phyloP scores from a whole-genome alignment of 1,140 invertebrate species.

The Bombus ignitus region DNA sequence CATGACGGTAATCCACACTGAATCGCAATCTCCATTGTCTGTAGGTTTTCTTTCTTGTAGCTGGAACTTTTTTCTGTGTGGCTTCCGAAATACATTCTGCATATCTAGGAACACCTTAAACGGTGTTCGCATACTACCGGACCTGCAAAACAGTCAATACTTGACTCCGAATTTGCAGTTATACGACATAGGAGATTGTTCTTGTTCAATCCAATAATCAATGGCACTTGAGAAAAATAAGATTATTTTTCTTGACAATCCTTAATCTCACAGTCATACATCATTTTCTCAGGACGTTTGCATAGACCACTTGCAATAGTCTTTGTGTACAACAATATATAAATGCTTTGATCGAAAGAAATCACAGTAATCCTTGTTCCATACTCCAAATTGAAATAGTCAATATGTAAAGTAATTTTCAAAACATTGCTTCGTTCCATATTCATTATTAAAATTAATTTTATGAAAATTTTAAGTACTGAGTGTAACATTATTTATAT shows the following conservation, averaged over 20 bases:
- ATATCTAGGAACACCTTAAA: conserved; percentile 73
- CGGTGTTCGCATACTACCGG: conserved; percentile 68
- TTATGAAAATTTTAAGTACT: conserved; percentile 8
- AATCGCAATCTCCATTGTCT: conserved; percentile 49
- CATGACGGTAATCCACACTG: conserved; percentile 60
- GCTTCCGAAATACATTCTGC: conserved; percentile 72
- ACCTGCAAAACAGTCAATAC: conserved; percentile 79
- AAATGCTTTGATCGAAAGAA: conserved; percentile 12
- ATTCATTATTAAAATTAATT: conserved; percentile 4
- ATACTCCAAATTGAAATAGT: conserved; percentile 13
- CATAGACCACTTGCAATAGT: not conserved
- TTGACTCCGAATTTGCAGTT: conserved; percentile 71
- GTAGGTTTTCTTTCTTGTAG: conserved; percentile 42
- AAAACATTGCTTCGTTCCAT: not conserved
- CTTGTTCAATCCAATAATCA: conserved; percentile 45
- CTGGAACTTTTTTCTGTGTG: conserved; percentile 52
- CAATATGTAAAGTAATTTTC: conserved; percentile 24
- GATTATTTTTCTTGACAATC: conserved; percentile 42
- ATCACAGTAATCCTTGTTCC: conserved; percentile 27
- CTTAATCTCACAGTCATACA: conserved; percentile 39
- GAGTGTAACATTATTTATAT: not conserved
- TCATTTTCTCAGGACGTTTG: conserved; percentile 17
- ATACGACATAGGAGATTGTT: conserved; percentile 27
- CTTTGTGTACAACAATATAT: not conserved
- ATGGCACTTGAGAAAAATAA: conserved; percentile 25